phyloP scores from a whole-genome alignment of 2,797 vertebrate genomes.

The Molossus alvarezi region DNA sequence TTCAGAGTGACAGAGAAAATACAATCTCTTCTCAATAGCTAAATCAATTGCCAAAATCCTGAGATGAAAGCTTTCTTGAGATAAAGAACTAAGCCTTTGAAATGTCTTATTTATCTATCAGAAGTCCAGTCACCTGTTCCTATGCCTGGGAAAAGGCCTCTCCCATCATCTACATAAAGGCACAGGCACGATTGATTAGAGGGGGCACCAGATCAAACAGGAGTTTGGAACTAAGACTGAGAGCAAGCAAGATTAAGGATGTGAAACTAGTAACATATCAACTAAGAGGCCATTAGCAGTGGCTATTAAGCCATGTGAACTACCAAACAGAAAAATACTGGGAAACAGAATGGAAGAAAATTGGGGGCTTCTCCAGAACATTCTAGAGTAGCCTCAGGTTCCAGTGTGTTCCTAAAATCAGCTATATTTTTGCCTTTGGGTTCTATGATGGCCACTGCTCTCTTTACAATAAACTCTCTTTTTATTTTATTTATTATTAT shows the following conservation, averaged over 20 bases:
- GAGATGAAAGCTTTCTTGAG: conserved; percentile 2
- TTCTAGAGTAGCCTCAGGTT: not conserved
- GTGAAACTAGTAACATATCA: not conserved
- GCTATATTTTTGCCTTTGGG: not conserved
- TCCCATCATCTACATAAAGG: not conserved
- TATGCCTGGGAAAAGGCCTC: not conserved
- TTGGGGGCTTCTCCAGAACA: not conserved
- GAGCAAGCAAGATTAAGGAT: not conserved
- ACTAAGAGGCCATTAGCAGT: not conserved
- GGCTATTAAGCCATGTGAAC: not conserved
- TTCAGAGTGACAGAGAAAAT: not conserved
- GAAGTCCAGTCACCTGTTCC: not conserved
- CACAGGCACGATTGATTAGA: not conserved
- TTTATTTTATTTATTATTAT: too few relatives aligned
- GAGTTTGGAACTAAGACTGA: conserved; percentile 19
- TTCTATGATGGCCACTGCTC: not conserved
- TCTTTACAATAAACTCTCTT: conserved; percentile 3
- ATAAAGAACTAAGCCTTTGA: not conserved
- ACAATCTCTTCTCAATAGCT: not conserved
- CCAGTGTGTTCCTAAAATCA: not conserved
- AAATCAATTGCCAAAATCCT: not conserved
- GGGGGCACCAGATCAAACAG: not conserved
- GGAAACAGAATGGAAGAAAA: not conserved
- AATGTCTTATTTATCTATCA: conserved; percentile 20
- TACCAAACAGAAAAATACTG: not conserved